These are phyloP conservation scores for Sardinella longiceps DNA, from an alignment of 2,797 vertebrate species.

Conservation along the genomic window DNA sequence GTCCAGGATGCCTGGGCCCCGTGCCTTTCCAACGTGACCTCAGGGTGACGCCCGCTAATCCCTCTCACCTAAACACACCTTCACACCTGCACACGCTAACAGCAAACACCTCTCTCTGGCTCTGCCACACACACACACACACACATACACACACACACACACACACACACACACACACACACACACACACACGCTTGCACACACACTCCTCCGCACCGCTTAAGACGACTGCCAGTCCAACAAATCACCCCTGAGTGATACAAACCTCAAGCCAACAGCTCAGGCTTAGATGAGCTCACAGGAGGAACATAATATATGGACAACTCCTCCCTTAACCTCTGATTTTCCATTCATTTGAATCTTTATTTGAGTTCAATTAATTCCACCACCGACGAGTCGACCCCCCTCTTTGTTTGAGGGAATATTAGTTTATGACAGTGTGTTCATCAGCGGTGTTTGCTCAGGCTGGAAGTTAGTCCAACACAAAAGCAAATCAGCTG, in stretches of 20 bases:
- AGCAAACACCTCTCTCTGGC: not conserved
- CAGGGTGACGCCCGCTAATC: not conserved
- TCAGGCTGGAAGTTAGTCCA: not conserved
- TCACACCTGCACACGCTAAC: not conserved
- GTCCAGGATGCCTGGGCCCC: not conserved
- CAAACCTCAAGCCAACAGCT: not conserved
- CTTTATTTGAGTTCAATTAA: not conserved
- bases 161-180: not conserved
- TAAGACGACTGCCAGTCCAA: not conserved
- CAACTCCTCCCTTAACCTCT: not conserved
- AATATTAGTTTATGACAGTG: not conserved
- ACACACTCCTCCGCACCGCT: not conserved
- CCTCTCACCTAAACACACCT: conserved; percentile 4
- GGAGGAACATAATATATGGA: not conserved
- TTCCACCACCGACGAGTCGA: too few species aligned
- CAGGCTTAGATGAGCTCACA: not conserved
- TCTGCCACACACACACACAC: not conserved
- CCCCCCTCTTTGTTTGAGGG: not conserved
- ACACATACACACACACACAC: not conserved
- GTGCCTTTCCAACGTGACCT: not conserved
- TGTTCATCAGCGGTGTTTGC: not conserved
- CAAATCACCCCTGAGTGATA: not conserved
- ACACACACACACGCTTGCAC: not conserved
- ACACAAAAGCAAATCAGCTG: conserved; percentile 18
- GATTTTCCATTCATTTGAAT: not conserved